Base-by-base conservation (phyloP, 2,888 invertebrate genomes). In the Prosopocoilus inquinatus region DNA sequence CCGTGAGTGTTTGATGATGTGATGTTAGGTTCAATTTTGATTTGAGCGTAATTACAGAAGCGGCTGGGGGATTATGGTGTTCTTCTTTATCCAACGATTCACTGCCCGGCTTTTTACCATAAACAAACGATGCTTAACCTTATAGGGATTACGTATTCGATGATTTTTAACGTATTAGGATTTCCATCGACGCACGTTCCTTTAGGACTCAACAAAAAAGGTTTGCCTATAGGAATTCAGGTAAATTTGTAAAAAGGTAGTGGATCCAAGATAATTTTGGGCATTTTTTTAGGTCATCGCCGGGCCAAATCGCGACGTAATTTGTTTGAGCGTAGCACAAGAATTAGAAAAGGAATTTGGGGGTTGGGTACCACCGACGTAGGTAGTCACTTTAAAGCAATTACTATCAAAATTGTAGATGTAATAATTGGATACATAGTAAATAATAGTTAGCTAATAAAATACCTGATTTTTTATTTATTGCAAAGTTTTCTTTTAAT, bases 171-270 rank as follows among this genome's bases (percentile, higher is more conserved):
- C 77, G 77, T 88, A 2, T 79, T 91, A 1, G 90, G 88, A 0
- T 77, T 90, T 68, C 94, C 94, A 1, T 84, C 87, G 11, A 87
- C 89, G 2, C 83, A 87, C 59, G 85, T 90, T 53, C 93, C 93
- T 1, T 78, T 84, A 74, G 90, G 89, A 0, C 66, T 86, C 1
- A 78, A 81, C 59, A 68, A 67, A 0, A 67, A 82, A n/a, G 86
- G 88, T 1, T 72, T 92, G 55, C 93, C 93, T 0, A 70, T 90
- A 28, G 90, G 90, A 8, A 77, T 93, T 60, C 93, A 93, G 79
- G 87, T 91, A 62, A 64, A 41, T 48, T 12, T 12, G 9, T 28
- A 5, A 28, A 39, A 11, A 12, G 9, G 39, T 55, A 57, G 44
- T n/a, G 9, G 7, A 45, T 15, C 2, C 32, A 5, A 44, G 53